Evolutionary conservation across 1,140 invertebrate genomes (phyloP).

Genomic region (Lanistes nyassanus): DNA sequence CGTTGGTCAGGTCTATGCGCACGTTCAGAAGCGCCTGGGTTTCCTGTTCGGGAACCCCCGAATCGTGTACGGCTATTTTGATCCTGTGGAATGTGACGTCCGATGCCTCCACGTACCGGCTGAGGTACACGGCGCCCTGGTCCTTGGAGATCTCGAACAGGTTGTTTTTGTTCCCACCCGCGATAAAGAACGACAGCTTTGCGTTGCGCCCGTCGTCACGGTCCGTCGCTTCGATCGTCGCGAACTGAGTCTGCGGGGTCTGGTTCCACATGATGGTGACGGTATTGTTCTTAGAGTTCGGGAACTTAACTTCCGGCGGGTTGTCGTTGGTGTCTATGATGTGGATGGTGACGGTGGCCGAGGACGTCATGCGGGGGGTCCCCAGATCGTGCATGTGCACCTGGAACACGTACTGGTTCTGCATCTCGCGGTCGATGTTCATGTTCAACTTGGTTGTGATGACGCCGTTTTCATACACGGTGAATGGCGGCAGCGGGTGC

Average conservation of each 20-base stretch:
- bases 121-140: slow-evolving; percentile 43
- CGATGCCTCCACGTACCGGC: slow-evolving; percentile 29
- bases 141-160: slow-evolving; percentile 71
- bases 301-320: slow-evolving; percentile 79
- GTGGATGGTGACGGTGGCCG: slow-evolving; percentile 76
- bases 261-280: slow-evolving; percentile 44
- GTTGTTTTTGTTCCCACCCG: slow-evolving; percentile 81
- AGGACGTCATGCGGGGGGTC: slow-evolving; percentile 76
- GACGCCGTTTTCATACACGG: slow-evolving; percentile 32
- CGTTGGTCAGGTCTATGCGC: slow-evolving; percentile 47
- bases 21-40: slow-evolving; percentile 38
- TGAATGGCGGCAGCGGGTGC: slow-evolving; percentile 53
- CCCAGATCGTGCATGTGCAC: slow-evolving; percentile 83
- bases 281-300: slow-evolving; percentile 46
- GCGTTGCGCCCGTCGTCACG: slow-evolving; percentile 86
- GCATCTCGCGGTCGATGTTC: slow-evolving; percentile 31
- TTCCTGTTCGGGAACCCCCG: slow-evolving; percentile 38
- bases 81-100: slow-evolving; percentile 42
- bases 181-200: slow-evolving; percentile 84
- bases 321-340: slow-evolving; percentile 84
- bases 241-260: slow-evolving; percentile 38
- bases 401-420: slow-evolving; percentile 37
- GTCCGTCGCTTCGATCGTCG: slow-evolving; percentile 77
- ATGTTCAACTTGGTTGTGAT: slow-evolving; percentile 25
- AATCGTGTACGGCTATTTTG: slow-evolving; percentile 45